Conservation (phyloP, 1,140 invertebrate genomes). For the Phocides pigmalion region DNA sequence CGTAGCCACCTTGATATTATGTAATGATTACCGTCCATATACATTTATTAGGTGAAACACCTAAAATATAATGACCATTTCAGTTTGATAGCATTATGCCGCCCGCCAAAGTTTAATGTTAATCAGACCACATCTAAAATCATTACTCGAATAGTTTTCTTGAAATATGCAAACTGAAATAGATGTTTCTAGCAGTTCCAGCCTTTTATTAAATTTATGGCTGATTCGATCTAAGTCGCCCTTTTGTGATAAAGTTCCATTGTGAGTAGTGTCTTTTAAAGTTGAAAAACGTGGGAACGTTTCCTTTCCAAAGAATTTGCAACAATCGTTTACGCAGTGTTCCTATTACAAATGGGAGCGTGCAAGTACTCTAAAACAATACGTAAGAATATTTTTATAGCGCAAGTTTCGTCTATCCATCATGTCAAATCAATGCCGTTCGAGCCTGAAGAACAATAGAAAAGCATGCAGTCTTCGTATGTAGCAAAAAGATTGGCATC, state of each 20-base stretch:
- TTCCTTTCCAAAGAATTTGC: slow-evolving; percentile 3
- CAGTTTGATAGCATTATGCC: too few relatives aligned
- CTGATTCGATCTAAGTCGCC: slow-evolving; percentile 13
- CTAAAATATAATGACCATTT: too few relatives aligned
- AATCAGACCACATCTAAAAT: too few relatives aligned
- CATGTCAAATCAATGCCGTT: slow-evolving; percentile 7
- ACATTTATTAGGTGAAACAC: too few relatives aligned
- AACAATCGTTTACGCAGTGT: slow-evolving; percentile 20
- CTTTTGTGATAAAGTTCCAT: slow-evolving; percentile 4
- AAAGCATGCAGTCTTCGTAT: neutral
- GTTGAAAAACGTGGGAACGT: slow-evolving; percentile 19
- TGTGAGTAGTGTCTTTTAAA: slow-evolving; percentile 3
- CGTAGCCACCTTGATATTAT: too few relatives aligned
- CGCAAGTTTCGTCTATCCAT: slow-evolving; percentile 7
- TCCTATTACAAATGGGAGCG: neutral
- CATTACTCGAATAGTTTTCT: too few relatives aligned
- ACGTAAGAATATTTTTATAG: slow-evolving; percentile 6
- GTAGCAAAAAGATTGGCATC: slow-evolving; percentile 2
- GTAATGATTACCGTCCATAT: too few relatives aligned
- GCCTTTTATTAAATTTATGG: neutral
- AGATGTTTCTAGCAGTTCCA: too few relatives aligned
- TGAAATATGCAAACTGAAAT: too few relatives aligned
- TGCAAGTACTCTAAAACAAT: slow-evolving; percentile 8
- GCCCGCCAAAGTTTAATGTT: too few relatives aligned
- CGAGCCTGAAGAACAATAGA: neutral